A percentile compares a stretch with the other conserved stretches of the same genome.
Evolutionary conservation across 2,888 invertebrate species (phyloP).

Genomic region (Oscheius myriophilus): DNA sequence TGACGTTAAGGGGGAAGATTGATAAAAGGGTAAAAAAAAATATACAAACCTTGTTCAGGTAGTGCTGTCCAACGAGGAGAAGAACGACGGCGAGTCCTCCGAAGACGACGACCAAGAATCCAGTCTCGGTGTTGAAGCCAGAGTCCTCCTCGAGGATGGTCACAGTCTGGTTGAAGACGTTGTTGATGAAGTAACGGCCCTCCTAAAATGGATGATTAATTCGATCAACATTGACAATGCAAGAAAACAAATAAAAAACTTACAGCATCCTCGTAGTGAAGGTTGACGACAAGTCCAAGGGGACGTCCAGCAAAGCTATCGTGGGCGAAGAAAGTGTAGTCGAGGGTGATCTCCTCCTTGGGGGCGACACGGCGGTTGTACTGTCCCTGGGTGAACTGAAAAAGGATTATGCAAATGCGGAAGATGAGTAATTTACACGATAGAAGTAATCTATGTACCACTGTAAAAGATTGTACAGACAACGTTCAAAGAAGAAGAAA

Average conservation of each 20-base stretch:
- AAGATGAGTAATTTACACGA: too few species aligned
- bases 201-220: constrained; percentile 72
- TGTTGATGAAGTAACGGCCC: constrained; percentile 81
- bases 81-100: constrained; percentile 87
- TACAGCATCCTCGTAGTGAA: constrained; percentile 68
- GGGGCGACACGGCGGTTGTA: constrained; percentile 89
- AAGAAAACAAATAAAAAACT: constrained; percentile 15
- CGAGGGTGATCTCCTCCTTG: constrained; percentile 90
- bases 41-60: constrained; percentile 68
- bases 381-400: constrained; percentile 84
- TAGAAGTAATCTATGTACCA: too few species aligned
- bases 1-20: neutral
- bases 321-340: constrained; percentile 91
- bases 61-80: constrained; percentile 76
- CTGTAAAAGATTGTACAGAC: neutral
- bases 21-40: neutral
- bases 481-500: neutral
- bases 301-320: constrained; percentile 97
- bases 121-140: constrained; percentile 96
- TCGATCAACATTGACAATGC: neutral
- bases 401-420: neutral
- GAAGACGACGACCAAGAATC: constrained; percentile 95
- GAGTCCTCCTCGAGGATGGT: constrained; percentile 94
- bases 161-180: constrained; percentile 96
- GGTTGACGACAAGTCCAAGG: constrained; percentile 86